Percentiles rank a stretch among this genome's conserved stretches.
Conservation (phyloP, 2,888 invertebrate species). For the Alentia gelatinosa region DNA sequence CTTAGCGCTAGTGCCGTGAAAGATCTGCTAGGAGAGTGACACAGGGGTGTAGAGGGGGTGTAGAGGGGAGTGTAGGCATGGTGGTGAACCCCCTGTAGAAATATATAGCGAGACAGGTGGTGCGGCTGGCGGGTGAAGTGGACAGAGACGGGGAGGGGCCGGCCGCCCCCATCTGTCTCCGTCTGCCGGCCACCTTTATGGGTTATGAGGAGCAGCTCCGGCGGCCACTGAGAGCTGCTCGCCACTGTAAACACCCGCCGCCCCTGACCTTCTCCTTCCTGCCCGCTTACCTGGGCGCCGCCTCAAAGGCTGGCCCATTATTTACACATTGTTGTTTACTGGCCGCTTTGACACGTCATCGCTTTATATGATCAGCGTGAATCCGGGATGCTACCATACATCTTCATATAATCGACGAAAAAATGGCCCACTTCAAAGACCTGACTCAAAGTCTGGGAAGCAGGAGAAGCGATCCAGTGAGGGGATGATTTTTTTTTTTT, state of each 20-base stretch:
- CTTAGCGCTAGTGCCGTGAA: no score
- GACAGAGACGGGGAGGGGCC: neutral
- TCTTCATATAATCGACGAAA: no score
- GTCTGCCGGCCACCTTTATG: neutral
- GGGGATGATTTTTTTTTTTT: no score
- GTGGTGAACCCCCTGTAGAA: neutral
- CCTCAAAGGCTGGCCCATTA: no score
- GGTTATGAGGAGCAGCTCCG: neutral
- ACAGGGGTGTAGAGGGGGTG: neutral
- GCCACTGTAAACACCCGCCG: neutral
- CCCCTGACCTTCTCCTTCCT: neutral
- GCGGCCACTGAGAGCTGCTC: neutral
- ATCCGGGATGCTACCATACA: no score
- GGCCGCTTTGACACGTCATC: no score
- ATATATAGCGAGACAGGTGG: conserved; percentile 15
- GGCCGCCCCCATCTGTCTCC: neutral
- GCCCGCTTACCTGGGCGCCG: neutral
- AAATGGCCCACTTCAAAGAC: no score
- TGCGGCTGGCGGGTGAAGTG: neutral
- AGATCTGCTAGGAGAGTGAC: neutral
- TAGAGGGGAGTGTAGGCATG: neutral
- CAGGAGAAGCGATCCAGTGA: no score
- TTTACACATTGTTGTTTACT: no score
- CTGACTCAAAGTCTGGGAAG: no score
- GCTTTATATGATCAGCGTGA: no score